These are phyloP conservation scores for Helogale parvula DNA, from an alignment of 2,113 vertebrate genomes.

Conservation along the genomic window DNA sequence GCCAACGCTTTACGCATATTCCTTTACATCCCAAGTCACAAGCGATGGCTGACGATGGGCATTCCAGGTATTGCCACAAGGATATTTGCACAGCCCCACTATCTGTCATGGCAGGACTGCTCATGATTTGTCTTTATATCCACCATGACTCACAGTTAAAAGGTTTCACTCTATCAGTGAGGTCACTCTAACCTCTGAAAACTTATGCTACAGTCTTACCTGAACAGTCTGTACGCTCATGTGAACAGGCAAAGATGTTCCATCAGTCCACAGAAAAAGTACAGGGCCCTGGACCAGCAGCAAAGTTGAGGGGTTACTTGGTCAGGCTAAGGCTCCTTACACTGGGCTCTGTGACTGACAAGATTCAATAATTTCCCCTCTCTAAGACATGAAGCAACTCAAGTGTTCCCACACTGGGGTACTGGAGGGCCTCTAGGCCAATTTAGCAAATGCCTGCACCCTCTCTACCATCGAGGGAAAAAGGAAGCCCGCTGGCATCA, in stretches of 20 bases:
- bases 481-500: not conserved
- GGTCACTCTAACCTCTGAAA: not conserved
- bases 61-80: not conserved
- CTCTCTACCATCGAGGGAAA: not conserved
- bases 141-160: not conserved
- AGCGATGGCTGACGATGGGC: not conserved
- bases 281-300: not conserved
- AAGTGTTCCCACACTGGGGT: not conserved
- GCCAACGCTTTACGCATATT: not conserved
- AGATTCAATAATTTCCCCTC: not conserved
- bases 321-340: not conserved
- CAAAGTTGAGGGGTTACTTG: not conserved
- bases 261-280: not conserved
- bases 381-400: not conserved
- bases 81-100: not conserved
- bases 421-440: not conserved
- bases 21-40: not conserved
- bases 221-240: not conserved
- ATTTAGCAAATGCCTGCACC: not conserved
- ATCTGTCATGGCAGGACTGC: not conserved
- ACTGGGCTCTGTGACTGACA: not conserved
- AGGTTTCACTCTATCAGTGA: not conserved
- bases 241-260: not conserved
- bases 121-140: not conserved
- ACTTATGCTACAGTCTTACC: not conserved